These are phyloP conservation scores for Troilus luridus DNA, from an alignment of 2,888 invertebrate species.

Conservation along the genomic window DNA sequence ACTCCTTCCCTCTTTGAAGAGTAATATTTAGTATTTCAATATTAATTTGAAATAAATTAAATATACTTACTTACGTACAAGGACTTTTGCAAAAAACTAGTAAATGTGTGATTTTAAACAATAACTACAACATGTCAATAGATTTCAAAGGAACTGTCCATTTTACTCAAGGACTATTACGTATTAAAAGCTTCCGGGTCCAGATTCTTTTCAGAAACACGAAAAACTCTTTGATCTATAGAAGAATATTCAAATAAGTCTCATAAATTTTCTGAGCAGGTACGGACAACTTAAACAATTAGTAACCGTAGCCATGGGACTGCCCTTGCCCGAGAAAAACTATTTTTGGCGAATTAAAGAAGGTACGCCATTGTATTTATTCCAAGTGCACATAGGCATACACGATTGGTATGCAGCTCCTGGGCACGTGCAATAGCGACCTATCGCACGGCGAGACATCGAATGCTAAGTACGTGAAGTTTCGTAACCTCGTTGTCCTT, in stretches of 20 bases:
- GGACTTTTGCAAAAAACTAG: too few species aligned
- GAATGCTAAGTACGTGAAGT: background rate
- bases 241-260: background rate
- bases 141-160: too few species aligned
- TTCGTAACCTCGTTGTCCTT: background rate
- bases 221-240: too few species aligned
- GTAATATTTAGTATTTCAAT: too few species aligned
- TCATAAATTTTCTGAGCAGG: background rate
- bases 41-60: too few species aligned
- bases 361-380: background rate
- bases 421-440: background rate
- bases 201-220: too few species aligned
- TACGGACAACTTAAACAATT: background rate
- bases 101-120: too few species aligned
- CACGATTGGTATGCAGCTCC: background rate
- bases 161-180: too few species aligned
- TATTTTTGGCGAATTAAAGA: background rate
- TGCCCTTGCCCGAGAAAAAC: background rate
- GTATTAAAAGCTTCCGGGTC: too few species aligned
- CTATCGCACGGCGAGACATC: background rate
- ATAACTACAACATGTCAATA: too few species aligned
- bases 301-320: background rate
- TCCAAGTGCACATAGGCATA: background rate
- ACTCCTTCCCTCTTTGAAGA: too few species aligned
- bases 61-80: too few species aligned